Conservation (phyloP, 1,140 invertebrate genomes). For the Vanessa atalanta region DNA sequence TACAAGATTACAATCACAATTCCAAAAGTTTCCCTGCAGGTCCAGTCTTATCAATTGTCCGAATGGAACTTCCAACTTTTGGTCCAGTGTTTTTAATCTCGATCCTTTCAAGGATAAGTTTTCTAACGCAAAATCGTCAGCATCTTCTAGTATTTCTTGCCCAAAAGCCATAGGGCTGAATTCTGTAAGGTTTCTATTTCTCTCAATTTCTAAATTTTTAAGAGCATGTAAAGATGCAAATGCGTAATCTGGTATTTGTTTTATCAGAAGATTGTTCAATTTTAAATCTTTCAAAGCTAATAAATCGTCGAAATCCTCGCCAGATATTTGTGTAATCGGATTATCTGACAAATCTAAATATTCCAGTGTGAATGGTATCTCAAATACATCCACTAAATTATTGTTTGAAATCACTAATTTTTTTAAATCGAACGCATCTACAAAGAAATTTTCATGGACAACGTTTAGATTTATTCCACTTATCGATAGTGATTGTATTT, state of each 20-base stretch:
- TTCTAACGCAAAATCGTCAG: slow-evolving; percentile 65
- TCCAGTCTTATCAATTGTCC: slow-evolving; percentile 62
- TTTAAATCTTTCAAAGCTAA: slow-evolving; percentile 63
- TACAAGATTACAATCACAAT: slow-evolving; percentile 68
- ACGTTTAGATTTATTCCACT: slow-evolving; percentile 56
- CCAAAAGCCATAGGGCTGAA: slow-evolving; percentile 70
- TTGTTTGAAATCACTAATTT: slow-evolving; percentile 67
- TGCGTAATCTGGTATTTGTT: slow-evolving; percentile 56
- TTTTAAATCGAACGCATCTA: slow-evolving; percentile 67
- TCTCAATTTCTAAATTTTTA: slow-evolving; percentile 62
- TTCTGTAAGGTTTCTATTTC: slow-evolving; percentile 64
- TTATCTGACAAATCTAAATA: slow-evolving; percentile 75
- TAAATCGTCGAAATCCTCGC: slow-evolving; percentile 65
- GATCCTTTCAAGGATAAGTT: slow-evolving; percentile 67
- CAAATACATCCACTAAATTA: slow-evolving; percentile 60
- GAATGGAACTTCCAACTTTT: slow-evolving; percentile 56
- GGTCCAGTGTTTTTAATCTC: slow-evolving; percentile 58
- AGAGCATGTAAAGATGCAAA: slow-evolving; percentile 63
- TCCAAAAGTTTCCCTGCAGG: slow-evolving; percentile 74
- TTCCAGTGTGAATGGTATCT: slow-evolving; percentile 71
- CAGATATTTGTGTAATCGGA: slow-evolving; percentile 59
- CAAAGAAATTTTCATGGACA: slow-evolving; percentile 70
- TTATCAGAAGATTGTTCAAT: slow-evolving; percentile 71
- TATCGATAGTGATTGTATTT: slow-evolving; percentile 64
- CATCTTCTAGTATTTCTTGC: slow-evolving; percentile 59